These are phyloP conservation scores for Arrhamphus sclerolepis DNA, from an alignment of 2,797 vertebrate genomes.

Conservation along the genomic window DNA sequence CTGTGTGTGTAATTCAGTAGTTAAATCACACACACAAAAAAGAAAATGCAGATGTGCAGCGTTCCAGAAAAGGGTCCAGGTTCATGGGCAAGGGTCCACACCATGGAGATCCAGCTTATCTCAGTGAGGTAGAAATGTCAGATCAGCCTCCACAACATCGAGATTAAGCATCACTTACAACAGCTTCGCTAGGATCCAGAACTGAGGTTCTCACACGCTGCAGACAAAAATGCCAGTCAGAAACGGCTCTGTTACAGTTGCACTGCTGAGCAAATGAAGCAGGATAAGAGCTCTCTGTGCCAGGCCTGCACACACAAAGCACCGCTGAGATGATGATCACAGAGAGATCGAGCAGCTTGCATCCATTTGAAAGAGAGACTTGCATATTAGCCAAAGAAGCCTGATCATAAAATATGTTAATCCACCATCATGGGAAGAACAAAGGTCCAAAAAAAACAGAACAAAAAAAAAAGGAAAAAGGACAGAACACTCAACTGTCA, in stretches of 20 bases:
- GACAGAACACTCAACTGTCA: constrained; percentile 24
- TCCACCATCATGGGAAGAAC: neutral
- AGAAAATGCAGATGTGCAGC: constrained; percentile 22
- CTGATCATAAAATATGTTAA: constrained; percentile 12
- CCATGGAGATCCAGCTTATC: constrained; percentile 61
- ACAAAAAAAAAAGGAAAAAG: too few relatives aligned
- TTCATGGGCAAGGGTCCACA: constrained; percentile 46
- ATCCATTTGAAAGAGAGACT: constrained; percentile 40
- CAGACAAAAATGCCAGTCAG: constrained; percentile 44
- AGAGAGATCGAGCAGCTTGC: constrained; percentile 48
- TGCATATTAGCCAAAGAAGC: constrained; percentile 6
- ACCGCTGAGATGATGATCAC: constrained; percentile 54
- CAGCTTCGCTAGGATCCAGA: constrained; percentile 55
- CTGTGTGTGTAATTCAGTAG: constrained; percentile 30
- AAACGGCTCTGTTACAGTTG: constrained; percentile 51
- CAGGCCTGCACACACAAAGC: constrained; percentile 61
- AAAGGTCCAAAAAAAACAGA: too few relatives aligned
- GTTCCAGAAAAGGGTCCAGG: constrained; percentile 28
- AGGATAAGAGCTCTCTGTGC: constrained; percentile 63
- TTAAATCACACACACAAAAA: constrained; percentile 20
- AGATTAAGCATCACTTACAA: constrained; percentile 57
- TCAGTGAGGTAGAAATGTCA: constrained; percentile 45
- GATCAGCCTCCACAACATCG: constrained; percentile 66
- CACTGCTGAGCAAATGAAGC: constrained; percentile 71
- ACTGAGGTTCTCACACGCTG: constrained; percentile 56